These are phyloP conservation scores for Oncopodura yosiiana DNA, from an alignment of 1,140 invertebrate species.

Conservation along the genomic window DNA sequence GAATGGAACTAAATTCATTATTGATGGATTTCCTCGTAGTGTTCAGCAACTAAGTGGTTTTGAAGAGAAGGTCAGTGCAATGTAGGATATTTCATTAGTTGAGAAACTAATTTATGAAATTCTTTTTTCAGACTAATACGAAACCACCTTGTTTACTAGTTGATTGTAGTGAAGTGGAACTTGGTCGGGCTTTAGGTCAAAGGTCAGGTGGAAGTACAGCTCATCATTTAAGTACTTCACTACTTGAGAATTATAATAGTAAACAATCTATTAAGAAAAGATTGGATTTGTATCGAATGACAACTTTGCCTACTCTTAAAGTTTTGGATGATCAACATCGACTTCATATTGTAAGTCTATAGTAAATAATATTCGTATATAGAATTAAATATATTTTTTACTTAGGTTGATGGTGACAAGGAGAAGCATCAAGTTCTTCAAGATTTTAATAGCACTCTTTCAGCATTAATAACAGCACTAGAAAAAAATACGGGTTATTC, in stretches of 20 bases:
- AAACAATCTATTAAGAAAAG: slow-evolving; percentile 61
- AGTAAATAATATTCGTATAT: slow-evolving; percentile 5
- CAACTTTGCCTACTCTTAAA: slow-evolving; percentile 77
- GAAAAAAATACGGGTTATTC: not conserved
- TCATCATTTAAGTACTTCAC: no score
- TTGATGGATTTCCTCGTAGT: slow-evolving; percentile 83
- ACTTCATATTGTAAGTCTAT: slow-evolving; percentile 61
- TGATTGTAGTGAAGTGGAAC: slow-evolving; percentile 74
- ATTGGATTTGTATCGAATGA: slow-evolving; percentile 71
- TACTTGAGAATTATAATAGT: no score
- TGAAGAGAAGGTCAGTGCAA: slow-evolving; percentile 59
- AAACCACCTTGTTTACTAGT: slow-evolving; percentile 63
- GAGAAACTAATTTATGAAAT: not conserved
- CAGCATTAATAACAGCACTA: slow-evolving; percentile 1
- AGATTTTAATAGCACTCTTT: slow-evolving; percentile 11
- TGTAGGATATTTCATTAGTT: not conserved
- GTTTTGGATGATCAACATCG: slow-evolving; percentile 64
- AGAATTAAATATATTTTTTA: slow-evolving; percentile 21
- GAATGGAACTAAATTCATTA: slow-evolving; percentile 66
- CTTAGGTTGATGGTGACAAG: slow-evolving; percentile 67
- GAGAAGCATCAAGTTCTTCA: slow-evolving; percentile 43
- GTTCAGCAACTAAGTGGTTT: slow-evolving; percentile 72
- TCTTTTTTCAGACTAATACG: slow-evolving; percentile 55
- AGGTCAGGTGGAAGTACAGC: slow-evolving; percentile 14
- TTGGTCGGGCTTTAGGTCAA: slow-evolving; percentile 48